phyloP scores from a whole-genome alignment of 2,113 vertebrate genomes.

The Leiothrix lutea region DNA sequence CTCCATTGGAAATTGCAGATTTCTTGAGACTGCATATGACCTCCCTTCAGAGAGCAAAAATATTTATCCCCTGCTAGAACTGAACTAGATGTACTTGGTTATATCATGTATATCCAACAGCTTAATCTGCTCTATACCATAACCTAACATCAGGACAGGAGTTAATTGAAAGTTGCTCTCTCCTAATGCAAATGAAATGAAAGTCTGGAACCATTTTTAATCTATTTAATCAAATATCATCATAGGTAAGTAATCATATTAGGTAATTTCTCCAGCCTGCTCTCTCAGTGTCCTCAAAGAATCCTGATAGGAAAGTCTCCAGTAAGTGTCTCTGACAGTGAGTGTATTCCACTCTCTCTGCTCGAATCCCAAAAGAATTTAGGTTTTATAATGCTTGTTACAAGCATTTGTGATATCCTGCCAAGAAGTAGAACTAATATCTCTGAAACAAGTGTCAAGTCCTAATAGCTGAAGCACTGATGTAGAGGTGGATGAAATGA shows the following conservation, averaged over 20 bases:
- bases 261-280: neutral
- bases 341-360: neutral
- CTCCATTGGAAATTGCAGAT: neutral
- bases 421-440: neutral
- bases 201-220: neutral
- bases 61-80: neutral
- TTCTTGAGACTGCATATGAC: neutral
- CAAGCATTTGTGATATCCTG: neutral
- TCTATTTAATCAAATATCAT: neutral
- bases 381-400: neutral
- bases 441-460: neutral
- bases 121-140: neutral
- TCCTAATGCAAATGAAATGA: neutral
- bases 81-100: neutral
- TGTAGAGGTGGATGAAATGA: neutral
- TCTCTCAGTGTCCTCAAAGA: neutral
- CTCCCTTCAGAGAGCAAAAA: neutral
- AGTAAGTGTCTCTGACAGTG: neutral
- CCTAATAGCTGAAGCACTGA: neutral
- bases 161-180: neutral
- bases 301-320: neutral
- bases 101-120: neutral
- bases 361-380: neutral
- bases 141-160: neutral
- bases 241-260: neutral